These are phyloP conservation scores for Bolborhynchus lineola DNA, from an alignment of 2,113 vertebrate genomes.

Conservation along the genomic window DNA sequence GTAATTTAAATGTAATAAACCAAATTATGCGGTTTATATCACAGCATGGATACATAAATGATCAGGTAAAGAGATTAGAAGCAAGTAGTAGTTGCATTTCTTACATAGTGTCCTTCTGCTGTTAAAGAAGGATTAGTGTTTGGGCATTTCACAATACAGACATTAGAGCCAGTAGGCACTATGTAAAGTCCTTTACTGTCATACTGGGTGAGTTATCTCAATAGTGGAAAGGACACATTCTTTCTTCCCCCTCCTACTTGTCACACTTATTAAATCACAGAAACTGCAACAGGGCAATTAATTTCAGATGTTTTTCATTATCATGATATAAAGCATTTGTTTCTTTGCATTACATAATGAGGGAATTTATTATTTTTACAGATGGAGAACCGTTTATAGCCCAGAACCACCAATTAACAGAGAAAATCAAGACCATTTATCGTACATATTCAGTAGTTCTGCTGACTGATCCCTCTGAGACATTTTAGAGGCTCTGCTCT, in stretches of 20 bases:
- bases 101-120: neutral
- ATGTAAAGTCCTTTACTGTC: neutral
- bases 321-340: neutral
- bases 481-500: neutral
- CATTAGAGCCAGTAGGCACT: neutral
- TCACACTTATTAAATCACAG: neutral
- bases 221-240: neutral
- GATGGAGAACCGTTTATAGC: neutral
- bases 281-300: neutral
- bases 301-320: neutral
- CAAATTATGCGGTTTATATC: neutral
- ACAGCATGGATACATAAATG: neutral
- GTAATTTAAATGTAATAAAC: neutral
- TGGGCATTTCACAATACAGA: neutral
- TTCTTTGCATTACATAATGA: neutral
- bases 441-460: neutral
- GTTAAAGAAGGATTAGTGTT: neutral
- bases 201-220: neutral
- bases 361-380: neutral
- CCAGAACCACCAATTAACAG: neutral
- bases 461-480: neutral
- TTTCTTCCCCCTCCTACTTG: neutral
- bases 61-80: neutral
- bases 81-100: neutral
- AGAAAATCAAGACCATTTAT: neutral